A percentile compares a stretch with the other conserved stretches of the same genome.
These are phyloP conservation scores for Malurus alboscapulatus DNA, from an alignment of 2,113 vertebrate genomes.

Conservation along the genomic window DNA sequence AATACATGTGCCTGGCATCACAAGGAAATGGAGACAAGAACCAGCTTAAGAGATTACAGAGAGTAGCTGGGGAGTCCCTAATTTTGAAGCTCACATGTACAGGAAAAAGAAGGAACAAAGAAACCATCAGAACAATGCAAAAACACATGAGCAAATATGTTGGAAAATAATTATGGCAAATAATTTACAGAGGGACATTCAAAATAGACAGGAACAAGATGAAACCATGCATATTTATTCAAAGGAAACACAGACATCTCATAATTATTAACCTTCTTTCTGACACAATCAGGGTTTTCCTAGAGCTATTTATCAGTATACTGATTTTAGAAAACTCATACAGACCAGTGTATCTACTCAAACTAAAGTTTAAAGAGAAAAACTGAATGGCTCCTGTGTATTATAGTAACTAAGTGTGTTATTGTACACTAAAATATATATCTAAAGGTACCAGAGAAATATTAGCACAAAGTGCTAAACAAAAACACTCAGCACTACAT, in stretches of 20 bases:
- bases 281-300: neutral
- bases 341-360: neutral
- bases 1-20: neutral
- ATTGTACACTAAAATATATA: neutral
- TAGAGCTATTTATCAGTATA: neutral
- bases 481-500: neutral
- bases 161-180: neutral
- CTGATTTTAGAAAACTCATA: neutral
- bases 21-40: neutral
- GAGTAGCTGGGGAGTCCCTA: neutral
- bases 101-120: neutral
- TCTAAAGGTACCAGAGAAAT: neutral
- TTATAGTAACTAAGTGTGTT: neutral
- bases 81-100: neutral
- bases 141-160: neutral
- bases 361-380: neutral
- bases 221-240: neutral
- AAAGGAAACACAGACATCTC: neutral
- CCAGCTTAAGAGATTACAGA: neutral
- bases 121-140: neutral
- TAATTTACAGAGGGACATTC: neutral
- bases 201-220: neutral
- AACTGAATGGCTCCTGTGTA: neutral
- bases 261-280: neutral
- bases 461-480: neutral